A percentile compares a stretch with the other conserved stretches of the same genome.
Conservation (phyloP, 2,888 invertebrate species). For the Thalpophila matura region DNA sequence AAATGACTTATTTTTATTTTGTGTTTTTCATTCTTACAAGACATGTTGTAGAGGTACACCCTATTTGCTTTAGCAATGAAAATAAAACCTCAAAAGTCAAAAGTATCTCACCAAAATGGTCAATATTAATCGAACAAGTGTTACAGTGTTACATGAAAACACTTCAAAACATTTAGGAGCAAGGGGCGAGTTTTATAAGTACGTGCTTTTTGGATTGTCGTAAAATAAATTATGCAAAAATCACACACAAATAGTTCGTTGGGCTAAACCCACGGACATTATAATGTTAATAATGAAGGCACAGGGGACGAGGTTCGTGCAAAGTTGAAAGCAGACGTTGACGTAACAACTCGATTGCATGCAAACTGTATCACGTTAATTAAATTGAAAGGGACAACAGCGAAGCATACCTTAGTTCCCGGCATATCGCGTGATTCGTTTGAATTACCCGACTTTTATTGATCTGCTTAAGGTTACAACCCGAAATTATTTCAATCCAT, state of each 20-base stretch:
- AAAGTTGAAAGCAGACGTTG: constrained; percentile 45
- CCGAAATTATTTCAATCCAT: constrained; percentile 86
- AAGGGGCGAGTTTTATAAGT: constrained; percentile 14
- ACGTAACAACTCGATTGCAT: constrained; percentile 74
- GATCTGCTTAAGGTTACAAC: constrained; percentile 82
- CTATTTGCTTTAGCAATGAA: too few relatives aligned
- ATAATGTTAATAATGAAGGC: constrained; percentile 62
- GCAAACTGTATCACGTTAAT: constrained; percentile 82
- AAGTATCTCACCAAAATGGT: too few relatives aligned
- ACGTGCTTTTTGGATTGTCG: constrained; percentile 24
- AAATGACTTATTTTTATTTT: too few relatives aligned
- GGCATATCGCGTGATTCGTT: constrained; percentile 86
- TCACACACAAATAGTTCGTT: constrained; percentile 32
- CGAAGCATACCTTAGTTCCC: constrained; percentile 80
- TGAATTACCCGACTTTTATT: constrained; percentile 84
- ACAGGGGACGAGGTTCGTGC: constrained; percentile 52
- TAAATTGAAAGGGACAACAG: constrained; percentile 78
- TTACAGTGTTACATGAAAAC: constrained; percentile 6
- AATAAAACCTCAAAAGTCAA: too few relatives aligned
- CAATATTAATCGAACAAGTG: too few relatives aligned
- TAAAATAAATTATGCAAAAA: constrained; percentile 57
- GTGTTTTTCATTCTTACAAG: too few relatives aligned
- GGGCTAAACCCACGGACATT: constrained; percentile 49
- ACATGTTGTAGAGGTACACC: too few relatives aligned
- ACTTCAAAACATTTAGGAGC: constrained; percentile 14